Evolutionary conservation across 2,113 vertebrate genomes (phyloP).

Genomic region (Papio anubis): DNA sequence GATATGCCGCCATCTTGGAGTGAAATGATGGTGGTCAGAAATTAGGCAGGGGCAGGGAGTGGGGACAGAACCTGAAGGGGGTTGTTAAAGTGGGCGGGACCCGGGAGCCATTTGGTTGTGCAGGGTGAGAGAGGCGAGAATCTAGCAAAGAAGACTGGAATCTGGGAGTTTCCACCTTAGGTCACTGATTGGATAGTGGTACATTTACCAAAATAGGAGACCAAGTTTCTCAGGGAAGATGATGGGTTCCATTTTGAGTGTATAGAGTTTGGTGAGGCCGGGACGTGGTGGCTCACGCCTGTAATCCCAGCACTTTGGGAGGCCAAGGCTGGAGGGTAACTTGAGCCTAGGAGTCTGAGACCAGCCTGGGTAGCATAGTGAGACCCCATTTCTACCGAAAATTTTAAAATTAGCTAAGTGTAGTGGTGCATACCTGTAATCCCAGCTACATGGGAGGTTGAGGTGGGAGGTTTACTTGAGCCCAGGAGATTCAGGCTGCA

Average conservation of each 20-base stretch:
- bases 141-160: not conserved
- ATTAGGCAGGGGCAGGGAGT: not conserved
- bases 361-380: too few relatives aligned
- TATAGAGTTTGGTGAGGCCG: not conserved
- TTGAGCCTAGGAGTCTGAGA: too few relatives aligned
- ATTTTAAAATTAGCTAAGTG: too few relatives aligned
- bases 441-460: too few relatives aligned
- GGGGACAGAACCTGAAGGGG: not conserved
- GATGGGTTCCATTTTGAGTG: not conserved
- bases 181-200: not conserved
- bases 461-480: too few relatives aligned
- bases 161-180: not conserved
- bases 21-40: not conserved
- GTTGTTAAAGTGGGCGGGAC: not conserved
- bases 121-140: not conserved
- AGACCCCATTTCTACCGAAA: too few relatives aligned
- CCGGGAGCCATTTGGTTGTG: not conserved
- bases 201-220: not conserved
- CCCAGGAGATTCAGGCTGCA: too few relatives aligned
- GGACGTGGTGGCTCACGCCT: too few relatives aligned
- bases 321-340: too few relatives aligned
- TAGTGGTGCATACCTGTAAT: too few relatives aligned
- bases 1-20: rapidly evolving
- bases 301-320: too few relatives aligned
- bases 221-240: not conserved